phyloP scores from a whole-genome alignment of 2,113 vertebrate species.

The Phoenicopterus ruber region DNA sequence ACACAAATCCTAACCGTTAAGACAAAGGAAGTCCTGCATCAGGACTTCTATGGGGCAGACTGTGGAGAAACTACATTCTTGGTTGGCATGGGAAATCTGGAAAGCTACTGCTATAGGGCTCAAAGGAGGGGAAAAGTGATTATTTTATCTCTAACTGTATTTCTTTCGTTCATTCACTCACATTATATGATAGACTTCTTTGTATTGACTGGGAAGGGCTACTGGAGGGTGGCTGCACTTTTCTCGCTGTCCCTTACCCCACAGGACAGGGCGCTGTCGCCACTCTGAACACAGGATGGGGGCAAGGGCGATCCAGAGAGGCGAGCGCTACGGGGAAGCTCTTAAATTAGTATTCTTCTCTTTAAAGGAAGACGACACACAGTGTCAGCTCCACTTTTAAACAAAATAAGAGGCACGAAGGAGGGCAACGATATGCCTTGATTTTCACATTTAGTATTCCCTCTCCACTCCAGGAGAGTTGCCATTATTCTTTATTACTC shows the following conservation, averaged over 20 bases:
- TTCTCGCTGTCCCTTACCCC: fast-evolving
- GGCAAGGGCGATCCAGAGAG: neutral
- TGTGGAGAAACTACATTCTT: neutral
- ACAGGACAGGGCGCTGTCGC: neutral
- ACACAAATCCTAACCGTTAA: neutral
- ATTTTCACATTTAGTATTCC: neutral
- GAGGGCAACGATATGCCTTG: neutral
- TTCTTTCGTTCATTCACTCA: neutral
- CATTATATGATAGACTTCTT: neutral
- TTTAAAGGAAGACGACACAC: neutral
- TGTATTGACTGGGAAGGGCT: neutral
- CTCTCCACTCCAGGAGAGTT: neutral
- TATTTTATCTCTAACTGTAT: neutral
- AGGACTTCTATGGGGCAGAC: neutral
- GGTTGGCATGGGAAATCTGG: neutral
- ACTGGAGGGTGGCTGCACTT: neutral
- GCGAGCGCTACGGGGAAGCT: neutral
- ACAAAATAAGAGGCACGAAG: neutral
- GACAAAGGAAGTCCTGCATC: neutral
- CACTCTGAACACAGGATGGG: neutral
- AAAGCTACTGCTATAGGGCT: neutral
- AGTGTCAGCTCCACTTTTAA: neutral
- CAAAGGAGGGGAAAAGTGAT: neutral
- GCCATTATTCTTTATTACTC: neutral
- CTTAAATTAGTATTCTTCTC: neutral